Conservation (phyloP, 2,113 vertebrate species). For the Sus scrofa region DNA sequence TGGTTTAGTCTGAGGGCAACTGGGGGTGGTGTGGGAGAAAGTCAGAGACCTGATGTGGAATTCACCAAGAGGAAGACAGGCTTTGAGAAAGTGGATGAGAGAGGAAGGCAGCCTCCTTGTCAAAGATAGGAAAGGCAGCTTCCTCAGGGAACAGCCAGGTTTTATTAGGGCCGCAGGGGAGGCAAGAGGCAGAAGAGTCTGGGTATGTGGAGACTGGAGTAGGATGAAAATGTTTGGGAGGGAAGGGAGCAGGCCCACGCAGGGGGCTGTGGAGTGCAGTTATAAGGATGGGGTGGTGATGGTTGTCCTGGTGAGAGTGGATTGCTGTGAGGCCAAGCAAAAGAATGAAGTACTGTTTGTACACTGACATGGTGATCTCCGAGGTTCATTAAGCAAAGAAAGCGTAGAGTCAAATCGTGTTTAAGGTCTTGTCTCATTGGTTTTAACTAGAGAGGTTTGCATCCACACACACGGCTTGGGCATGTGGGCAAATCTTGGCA, state of each 20-base stretch:
- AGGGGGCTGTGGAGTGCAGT: too few species aligned
- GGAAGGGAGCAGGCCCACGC: not conserved
- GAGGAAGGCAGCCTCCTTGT: not conserved
- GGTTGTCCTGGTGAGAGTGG: not conserved
- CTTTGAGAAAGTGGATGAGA: not conserved
- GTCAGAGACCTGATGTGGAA: not conserved
- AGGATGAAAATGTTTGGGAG: too few species aligned
- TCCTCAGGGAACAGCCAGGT: not conserved
- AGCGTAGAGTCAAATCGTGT: not conserved
- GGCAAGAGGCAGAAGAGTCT: not conserved
- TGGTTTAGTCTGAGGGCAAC: not conserved
- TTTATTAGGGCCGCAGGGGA: not conserved
- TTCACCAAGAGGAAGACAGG: not conserved
- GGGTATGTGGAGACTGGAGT: not conserved
- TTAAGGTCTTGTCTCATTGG: not conserved
- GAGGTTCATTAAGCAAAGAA: not conserved
- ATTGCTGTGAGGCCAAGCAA: not conserved
- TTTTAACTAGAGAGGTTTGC: constrained; percentile 12
- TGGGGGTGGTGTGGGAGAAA: not conserved
- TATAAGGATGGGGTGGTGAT: not conserved
- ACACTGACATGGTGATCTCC: not conserved
- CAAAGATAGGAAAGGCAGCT: not conserved
- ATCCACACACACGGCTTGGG: not conserved
- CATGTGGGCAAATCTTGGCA: not conserved
- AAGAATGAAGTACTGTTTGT: not conserved